Percentiles rank a stretch among this genome's conserved stretches.
Evolutionary conservation across 2,797 vertebrate species (phyloP).

Genomic region (Capromys pilorides): DNA sequence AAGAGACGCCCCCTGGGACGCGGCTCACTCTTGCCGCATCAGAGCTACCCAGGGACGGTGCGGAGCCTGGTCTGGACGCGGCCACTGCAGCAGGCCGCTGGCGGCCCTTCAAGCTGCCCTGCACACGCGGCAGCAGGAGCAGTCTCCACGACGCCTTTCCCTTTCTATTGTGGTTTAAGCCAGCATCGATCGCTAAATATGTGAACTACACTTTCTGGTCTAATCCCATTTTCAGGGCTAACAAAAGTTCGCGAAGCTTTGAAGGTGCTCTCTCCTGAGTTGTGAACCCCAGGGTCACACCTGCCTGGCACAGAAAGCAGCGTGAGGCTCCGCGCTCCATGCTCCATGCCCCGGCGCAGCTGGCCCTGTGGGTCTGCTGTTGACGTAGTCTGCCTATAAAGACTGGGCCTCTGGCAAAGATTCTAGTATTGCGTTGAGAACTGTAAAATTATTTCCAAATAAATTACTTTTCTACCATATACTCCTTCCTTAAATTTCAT

Average conservation of each 20-base stretch:
- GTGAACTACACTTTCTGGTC: constrained; percentile 50
- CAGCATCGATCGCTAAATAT: constrained; percentile 61
- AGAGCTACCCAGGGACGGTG: not conserved
- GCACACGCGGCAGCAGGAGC: constrained; percentile 30
- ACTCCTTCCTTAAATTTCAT: not conserved
- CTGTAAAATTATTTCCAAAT: not conserved
- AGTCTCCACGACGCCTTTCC: constrained; percentile 59
- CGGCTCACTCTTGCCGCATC: not conserved
- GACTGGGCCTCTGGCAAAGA: not conserved
- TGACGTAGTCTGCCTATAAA: not conserved
- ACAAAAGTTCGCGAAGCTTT: constrained; percentile 48
- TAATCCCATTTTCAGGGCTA: constrained; percentile 39
- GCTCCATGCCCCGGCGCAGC: not conserved
- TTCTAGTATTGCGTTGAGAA: not conserved
- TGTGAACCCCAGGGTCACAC: constrained; percentile 29
- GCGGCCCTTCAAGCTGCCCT: constrained; percentile 59
- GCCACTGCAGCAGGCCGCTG: not conserved
- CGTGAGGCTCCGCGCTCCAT: not conserved
- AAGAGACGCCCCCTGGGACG: not conserved
- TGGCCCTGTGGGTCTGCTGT: not conserved
- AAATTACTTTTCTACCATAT: constrained; percentile 9
- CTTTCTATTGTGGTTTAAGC: constrained; percentile 57
- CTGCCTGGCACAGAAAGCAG: not conserved
- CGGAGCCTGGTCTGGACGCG: constrained; percentile 24
- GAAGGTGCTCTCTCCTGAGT: constrained; percentile 17